Evolutionary conservation across 2,797 vertebrate genomes (phyloP).

Genomic region (Margarornis squamiger): DNA sequence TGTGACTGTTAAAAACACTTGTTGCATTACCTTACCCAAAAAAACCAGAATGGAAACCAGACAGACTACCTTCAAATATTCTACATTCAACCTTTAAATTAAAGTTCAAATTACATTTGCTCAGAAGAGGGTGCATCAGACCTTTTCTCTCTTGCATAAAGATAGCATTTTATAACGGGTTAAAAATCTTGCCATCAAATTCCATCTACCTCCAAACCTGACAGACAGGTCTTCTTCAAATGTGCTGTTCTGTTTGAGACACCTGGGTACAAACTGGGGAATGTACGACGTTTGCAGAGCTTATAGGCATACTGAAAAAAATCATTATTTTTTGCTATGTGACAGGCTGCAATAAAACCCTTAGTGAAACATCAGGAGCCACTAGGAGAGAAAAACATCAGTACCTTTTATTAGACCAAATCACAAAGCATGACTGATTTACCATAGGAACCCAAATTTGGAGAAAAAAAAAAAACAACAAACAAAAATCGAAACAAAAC

Average conservation of each 20-base stretch:
- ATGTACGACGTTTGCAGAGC: neutral
- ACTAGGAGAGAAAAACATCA: neutral
- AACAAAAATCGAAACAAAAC: neutral
- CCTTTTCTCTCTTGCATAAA: neutral
- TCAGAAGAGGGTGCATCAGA: neutral
- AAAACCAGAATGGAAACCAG: neutral
- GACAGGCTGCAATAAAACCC: neutral
- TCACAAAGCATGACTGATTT: neutral
- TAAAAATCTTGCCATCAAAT: neutral
- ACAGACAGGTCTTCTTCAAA: neutral
- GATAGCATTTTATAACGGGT: neutral
- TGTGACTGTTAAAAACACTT: neutral
- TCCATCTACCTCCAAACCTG: neutral
- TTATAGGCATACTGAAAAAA: neutral
- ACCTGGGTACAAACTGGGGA: neutral
- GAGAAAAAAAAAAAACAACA: neutral
- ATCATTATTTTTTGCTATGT: neutral
- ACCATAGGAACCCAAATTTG: neutral
- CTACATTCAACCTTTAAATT: neutral
- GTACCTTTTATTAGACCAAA: neutral
- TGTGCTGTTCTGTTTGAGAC: neutral
- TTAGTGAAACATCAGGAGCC: neutral
- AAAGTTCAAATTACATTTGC: neutral
- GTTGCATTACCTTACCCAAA: neutral
- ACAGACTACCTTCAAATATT: neutral